A percentile compares a stretch with the other conserved stretches of the same genome.
Conservation (phyloP, 2,888 invertebrate genomes). For the Hypselothyrea guttata region DNA sequence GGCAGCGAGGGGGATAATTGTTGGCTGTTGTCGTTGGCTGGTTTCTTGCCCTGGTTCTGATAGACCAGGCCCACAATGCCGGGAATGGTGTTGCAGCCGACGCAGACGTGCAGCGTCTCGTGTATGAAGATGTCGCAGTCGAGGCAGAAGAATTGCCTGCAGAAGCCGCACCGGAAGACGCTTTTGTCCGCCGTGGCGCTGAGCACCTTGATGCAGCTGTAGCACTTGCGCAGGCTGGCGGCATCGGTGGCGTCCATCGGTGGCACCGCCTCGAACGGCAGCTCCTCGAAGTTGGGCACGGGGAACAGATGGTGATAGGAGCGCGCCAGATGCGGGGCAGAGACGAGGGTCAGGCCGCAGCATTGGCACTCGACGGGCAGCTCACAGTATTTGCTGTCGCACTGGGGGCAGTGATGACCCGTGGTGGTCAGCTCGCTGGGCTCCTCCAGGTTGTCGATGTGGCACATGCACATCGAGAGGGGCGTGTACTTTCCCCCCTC, state of each 20-base stretch:
- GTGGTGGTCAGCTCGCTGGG: constrained; percentile 87
- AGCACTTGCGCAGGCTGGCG: constrained; percentile 85
- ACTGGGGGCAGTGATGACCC: constrained; percentile 96
- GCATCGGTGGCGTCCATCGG: constrained; percentile 30
- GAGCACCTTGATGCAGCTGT: constrained; percentile 89
- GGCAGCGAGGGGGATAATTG: constrained; percentile 17
- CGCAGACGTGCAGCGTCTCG: constrained; percentile 96
- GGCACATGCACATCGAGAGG: constrained; percentile 96
- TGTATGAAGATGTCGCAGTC: constrained; percentile 98
- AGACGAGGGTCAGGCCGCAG: constrained; percentile 97
- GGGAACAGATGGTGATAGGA: constrained; percentile 99
- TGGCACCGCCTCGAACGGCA: constrained; percentile 83
- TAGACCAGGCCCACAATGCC: constrained; percentile 76
- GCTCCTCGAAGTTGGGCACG: constrained; percentile 91
- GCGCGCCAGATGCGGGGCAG: constrained; percentile 98
- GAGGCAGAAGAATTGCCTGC: constrained; percentile 91
- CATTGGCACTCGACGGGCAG: constrained; percentile 98
- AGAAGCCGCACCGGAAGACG: constrained; percentile 92
- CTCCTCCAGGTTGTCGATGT: constrained; percentile 89
- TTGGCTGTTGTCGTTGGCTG: constrained; percentile 11
- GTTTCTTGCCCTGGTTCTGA: constrained; percentile 63
- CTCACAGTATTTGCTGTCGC: constrained; percentile 98
- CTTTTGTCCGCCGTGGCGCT: constrained; percentile 86
- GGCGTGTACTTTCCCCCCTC: constrained; percentile 85
- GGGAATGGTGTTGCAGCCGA: constrained; percentile 92